These are phyloP conservation scores for Ciconia stormi DNA, from an alignment of 2,113 vertebrate genomes.

Conservation along the genomic window DNA sequence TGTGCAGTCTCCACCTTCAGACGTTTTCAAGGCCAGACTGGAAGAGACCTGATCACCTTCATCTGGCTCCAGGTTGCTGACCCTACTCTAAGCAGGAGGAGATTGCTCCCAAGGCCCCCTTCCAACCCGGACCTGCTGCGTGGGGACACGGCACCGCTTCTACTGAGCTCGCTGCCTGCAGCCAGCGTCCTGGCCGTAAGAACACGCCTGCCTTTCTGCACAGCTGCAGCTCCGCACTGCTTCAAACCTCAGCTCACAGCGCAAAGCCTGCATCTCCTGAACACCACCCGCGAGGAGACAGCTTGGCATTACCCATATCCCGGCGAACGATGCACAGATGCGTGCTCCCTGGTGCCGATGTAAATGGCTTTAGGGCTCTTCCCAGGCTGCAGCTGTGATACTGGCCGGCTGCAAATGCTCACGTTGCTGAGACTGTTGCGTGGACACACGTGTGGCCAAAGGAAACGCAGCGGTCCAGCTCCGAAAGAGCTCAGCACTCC, in stretches of 20 bases:
- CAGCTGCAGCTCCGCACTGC: background rate
- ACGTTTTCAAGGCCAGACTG: background rate
- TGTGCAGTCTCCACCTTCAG: background rate
- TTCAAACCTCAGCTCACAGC: background rate
- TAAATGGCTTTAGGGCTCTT: background rate
- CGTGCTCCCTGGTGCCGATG: background rate
- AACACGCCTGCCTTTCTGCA: background rate
- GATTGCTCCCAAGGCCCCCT: background rate
- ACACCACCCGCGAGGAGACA: background rate
- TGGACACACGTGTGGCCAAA: background rate
- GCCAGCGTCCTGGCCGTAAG: background rate
- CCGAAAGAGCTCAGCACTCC: background rate
- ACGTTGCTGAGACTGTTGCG: background rate
- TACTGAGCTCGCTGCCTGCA: background rate
- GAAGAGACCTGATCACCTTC: background rate
- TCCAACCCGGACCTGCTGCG: background rate
- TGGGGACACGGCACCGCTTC: background rate
- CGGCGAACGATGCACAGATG: too few species aligned
- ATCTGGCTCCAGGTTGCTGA: background rate
- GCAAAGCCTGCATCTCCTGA: background rate
- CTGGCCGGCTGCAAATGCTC: background rate
- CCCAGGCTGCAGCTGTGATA: background rate
- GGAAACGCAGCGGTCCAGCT: too few species aligned
- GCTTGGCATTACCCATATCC: background rate
- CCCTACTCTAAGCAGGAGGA: background rate